Conservation (phyloP, 2,797 vertebrate genomes). For the Malurus splendens region DNA sequence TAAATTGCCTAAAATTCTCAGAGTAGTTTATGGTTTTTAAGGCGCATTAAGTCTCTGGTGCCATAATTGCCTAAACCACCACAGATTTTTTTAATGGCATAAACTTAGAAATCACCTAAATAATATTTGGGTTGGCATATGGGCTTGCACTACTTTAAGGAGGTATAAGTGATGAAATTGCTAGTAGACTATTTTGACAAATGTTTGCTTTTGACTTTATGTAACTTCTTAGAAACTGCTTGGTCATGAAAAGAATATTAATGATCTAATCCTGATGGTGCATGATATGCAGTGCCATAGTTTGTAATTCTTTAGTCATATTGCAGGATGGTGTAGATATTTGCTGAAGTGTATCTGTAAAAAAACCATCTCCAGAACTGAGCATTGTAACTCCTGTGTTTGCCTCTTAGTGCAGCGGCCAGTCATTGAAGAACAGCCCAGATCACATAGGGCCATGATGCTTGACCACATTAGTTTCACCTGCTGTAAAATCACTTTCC, state of each 20-base stretch:
- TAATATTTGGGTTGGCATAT: neutral
- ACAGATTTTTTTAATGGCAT: neutral
- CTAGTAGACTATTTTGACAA: neutral
- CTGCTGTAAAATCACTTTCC: neutral
- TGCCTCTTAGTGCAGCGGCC: neutral
- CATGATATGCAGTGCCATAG: neutral
- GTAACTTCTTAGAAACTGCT: neutral
- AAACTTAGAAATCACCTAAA: neutral
- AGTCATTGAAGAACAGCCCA: neutral
- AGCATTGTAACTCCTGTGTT: rapidly evolving
- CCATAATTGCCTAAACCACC: neutral
- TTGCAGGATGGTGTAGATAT: neutral
- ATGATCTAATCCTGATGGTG: neutral
- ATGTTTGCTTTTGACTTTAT: neutral
- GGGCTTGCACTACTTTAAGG: neutral
- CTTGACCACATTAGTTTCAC: neutral
- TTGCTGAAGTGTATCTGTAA: neutral
- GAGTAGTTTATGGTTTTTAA: neutral
- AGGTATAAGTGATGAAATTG: neutral
- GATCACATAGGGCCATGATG: neutral
- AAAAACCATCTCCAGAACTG: neutral
- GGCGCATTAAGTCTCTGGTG: neutral
- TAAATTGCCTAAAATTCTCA: neutral
- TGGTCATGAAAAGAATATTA: neutral
- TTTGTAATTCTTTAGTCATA: neutral